Conservation (phyloP, 2,797 vertebrate species). For the Mus spretus region DNA sequence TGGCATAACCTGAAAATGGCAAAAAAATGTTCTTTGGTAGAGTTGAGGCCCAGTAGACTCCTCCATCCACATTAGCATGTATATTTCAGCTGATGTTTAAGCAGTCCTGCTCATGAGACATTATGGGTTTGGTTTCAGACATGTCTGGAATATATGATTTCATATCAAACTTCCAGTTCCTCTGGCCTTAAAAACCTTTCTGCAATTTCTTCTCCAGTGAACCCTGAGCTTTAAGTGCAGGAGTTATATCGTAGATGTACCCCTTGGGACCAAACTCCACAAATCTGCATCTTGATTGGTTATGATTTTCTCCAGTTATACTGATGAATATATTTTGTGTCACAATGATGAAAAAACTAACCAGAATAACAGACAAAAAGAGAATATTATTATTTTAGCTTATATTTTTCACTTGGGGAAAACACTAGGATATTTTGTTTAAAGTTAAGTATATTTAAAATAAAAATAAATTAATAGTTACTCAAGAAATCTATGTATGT, state of each 20-base stretch:
- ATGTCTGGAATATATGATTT: neutral
- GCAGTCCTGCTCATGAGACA: neutral
- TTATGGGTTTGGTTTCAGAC: neutral
- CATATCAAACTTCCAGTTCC: neutral
- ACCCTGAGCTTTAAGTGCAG: neutral
- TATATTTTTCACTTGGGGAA: neutral
- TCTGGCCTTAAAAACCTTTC: neutral
- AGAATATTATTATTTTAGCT: neutral
- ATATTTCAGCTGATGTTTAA: neutral
- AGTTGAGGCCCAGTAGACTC: neutral
- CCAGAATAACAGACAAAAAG: neutral
- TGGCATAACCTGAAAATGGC: too few species aligned
- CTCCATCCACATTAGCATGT: neutral
- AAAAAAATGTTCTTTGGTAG: neutral
- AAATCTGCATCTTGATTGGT: neutral
- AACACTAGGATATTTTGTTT: neutral
- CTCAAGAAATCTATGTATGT: neutral
- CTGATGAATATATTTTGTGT: neutral
- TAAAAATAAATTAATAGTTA: neutral
- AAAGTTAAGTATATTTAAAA: neutral
- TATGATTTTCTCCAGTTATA: neutral
- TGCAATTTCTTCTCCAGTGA: neutral
- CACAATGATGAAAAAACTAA: neutral
- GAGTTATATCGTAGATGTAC: neutral
- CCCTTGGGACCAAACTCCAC: neutral